Evolutionary conservation across 2,888 invertebrate species (phyloP).

Genomic region (Prosapia bicincta): DNA sequence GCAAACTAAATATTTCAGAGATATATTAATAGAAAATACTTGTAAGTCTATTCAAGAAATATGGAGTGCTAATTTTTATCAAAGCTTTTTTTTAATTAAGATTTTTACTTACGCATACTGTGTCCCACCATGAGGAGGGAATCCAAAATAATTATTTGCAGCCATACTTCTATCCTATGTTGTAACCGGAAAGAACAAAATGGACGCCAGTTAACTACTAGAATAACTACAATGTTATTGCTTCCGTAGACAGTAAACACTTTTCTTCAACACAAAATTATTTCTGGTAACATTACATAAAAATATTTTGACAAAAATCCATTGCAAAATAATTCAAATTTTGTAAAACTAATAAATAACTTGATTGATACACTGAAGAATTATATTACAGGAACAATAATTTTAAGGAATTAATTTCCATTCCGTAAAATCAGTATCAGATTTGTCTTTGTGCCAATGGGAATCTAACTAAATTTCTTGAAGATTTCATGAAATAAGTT

Average conservation of each 20-base stretch:
- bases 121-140: slow-evolving; percentile 83
- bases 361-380: too few relatives aligned
- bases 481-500: too few relatives aligned
- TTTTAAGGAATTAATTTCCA: too few relatives aligned
- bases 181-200: slow-evolving; percentile 20
- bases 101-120: slow-evolving; percentile 74
- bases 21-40: too few relatives aligned
- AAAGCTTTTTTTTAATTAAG: not conserved
- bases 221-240: not conserved
- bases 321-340: not conserved
- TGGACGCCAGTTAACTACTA: slow-evolving; percentile 12
- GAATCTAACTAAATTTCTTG: too few relatives aligned
- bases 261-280: not conserved
- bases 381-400: too few relatives aligned
- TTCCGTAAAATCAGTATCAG: too few relatives aligned
- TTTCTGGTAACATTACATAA: not conserved
- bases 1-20: too few relatives aligned
- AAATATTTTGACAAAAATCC: not conserved
- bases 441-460: too few relatives aligned
- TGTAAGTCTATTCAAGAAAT: too few relatives aligned
- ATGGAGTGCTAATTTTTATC: too few relatives aligned
- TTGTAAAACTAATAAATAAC: not conserved
- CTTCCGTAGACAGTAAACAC: not conserved
- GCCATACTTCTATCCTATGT: slow-evolving; percentile 55
- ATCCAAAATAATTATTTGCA: slow-evolving; percentile 93